Evolutionary conservation across 1,140 invertebrate genomes (phyloP).

Genomic region (Chironomus tepperi): DNA sequence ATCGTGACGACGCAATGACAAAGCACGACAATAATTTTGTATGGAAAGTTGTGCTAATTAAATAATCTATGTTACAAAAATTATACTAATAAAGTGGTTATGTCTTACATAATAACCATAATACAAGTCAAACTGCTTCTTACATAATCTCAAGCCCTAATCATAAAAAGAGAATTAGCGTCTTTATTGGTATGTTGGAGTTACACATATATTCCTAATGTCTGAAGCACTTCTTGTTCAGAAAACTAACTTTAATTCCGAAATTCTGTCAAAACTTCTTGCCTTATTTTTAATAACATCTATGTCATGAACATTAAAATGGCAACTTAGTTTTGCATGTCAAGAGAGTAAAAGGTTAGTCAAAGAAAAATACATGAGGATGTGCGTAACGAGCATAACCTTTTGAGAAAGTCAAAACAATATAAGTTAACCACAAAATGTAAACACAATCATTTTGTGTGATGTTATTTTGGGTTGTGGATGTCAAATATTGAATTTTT

Average conservation of each 20-base stretch:
- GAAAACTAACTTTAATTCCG: too few species aligned
- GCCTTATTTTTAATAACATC: too few species aligned
- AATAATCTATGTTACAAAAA: slow-evolving; percentile 3
- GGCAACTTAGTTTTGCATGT: too few species aligned
- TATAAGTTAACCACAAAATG: not conserved
- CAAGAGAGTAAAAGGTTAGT: too few species aligned
- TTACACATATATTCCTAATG: too few species aligned
- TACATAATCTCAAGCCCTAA: not conserved
- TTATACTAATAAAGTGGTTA: slow-evolving; percentile 14
- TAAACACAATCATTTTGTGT: slow-evolving; percentile 4
- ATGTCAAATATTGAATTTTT: too few species aligned
- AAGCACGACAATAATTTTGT: not conserved
- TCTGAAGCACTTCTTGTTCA: too few species aligned
- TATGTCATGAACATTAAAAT: too few species aligned
- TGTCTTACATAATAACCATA: not conserved
- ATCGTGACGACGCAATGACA: not conserved
- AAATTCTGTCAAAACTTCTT: too few species aligned
- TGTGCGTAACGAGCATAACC: not conserved
- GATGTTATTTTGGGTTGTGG: not conserved
- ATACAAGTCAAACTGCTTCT: not conserved
- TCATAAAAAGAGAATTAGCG: too few species aligned
- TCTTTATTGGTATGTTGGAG: too few species aligned
- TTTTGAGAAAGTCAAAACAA: not conserved
- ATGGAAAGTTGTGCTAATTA: not conserved
- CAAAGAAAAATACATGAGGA: too few species aligned